Conservation (phyloP, 2,797 vertebrate genomes). For the Pteropus rufus region DNA sequence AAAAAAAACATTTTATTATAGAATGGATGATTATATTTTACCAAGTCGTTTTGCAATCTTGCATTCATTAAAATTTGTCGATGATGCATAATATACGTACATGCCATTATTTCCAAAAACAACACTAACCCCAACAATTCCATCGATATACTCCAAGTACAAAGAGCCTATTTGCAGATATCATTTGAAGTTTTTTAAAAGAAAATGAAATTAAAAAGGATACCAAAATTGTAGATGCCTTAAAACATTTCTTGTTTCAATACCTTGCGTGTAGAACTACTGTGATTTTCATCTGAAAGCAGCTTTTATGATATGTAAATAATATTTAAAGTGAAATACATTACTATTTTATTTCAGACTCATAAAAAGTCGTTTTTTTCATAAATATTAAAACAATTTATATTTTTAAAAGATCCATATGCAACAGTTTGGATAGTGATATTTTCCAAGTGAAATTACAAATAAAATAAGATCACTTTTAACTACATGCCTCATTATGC, state of each 20-base stretch:
- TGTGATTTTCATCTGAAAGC: not conserved
- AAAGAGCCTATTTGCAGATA: not conserved
- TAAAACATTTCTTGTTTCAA: not conserved
- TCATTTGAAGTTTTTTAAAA: not conserved
- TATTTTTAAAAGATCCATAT: not conserved
- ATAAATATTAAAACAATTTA: slow-evolving; percentile 8
- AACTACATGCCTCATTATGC: not conserved
- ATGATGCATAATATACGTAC: not conserved
- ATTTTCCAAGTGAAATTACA: slow-evolving; percentile 4
- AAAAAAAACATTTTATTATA: not conserved
- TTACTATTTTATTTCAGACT: not conserved
- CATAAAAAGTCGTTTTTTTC: not conserved
- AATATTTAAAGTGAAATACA: not conserved
- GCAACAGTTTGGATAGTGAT: not conserved
- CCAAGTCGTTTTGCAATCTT: not conserved
- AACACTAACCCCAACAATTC: not conserved
- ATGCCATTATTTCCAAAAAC: not conserved
- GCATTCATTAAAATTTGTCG: not conserved
- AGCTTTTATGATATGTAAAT: not conserved
- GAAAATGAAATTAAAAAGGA: not conserved
- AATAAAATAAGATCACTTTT: slow-evolving; percentile 30
- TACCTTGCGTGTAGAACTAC: not conserved
- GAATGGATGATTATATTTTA: not conserved
- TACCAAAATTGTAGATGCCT: not conserved
- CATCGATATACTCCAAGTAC: not conserved